Evolutionary conservation across 1,140 invertebrate species (phyloP), one percentile per base, ranked within the genome.

Genomic region (Drepana arcuata): DNA sequence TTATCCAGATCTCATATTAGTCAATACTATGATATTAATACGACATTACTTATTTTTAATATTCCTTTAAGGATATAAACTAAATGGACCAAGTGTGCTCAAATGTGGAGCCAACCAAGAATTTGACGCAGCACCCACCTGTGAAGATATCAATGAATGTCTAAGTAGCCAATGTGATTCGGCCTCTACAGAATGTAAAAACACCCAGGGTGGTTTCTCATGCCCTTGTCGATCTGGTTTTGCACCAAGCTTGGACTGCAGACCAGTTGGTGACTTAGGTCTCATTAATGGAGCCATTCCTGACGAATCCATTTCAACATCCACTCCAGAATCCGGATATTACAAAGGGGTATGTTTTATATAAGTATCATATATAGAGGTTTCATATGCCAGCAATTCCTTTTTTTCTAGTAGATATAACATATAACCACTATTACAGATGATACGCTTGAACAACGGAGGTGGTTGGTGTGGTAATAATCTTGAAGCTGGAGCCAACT

Each of bases 141-240:
- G 95, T 61, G 92, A 95, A 86, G 96, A 98, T 78, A 91, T 97
- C 21, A 96, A 98, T 57, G 96, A 98, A 84, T 98, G 96, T 79
- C 86, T 88, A 1, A 92, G 88, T 25, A 93, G 92, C 51, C 93
- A 95, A 68, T 97, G 95, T 82, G 96, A 96, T 78, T 83, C 91
- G 11, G 92, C 92, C 2, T 96, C 93, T 2, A 97, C 96, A 0
- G 91, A 95, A 74, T 98, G 96, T 75, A 90, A 92, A 31, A 98
- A 98, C 64, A 91, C 91, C 12, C 89, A 92, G 21, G 96, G 96
- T 30, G 93, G 95, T 13, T 98, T 97, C 82, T 91, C 91, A 38
- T 98, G 96, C 64, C 93, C 94, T 55, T 98, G 96, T 58, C 88
- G 91, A 48, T 64, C 88, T 47, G 95, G 95, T 27, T 97, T 96